Conservation (phyloP, 2,113 vertebrate species). For the Halcyon senegalensis region DNA sequence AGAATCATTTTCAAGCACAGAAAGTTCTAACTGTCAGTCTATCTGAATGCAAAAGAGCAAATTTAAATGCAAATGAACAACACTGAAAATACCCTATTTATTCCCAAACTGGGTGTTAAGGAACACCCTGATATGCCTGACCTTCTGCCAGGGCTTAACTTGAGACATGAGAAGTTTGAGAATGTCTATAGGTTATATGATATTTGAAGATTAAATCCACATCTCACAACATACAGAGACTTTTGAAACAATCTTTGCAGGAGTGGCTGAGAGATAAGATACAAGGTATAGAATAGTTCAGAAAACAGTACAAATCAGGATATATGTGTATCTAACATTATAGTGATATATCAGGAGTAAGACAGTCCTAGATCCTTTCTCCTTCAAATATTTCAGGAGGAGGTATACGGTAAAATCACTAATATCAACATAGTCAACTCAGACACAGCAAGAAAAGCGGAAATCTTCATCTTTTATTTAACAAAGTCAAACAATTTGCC, state of each 20-base stretch:
- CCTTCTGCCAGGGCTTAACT: not conserved
- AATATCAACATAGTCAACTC: not conserved
- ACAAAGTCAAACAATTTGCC: not conserved
- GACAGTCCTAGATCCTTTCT: not conserved
- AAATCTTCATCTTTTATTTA: not conserved
- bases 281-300: not conserved
- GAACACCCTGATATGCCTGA: not conserved
- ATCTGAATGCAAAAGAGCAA: not conserved
- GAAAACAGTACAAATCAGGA: not conserved
- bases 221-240: not conserved
- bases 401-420: not conserved
- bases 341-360: rapidly evolving
- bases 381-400: not conserved
- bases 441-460: not conserved
- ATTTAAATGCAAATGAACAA: not conserved
- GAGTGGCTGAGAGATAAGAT: not conserved
- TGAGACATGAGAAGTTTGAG: not conserved
- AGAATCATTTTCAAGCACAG: not conserved
- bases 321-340: not conserved
- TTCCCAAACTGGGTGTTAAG: not conserved
- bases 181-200: not conserved
- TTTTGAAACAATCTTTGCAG: not conserved
- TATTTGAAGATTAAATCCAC: not conserved
- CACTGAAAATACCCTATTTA: not conserved
- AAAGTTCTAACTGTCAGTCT: not conserved